phyloP scores from a whole-genome alignment of 2,113 vertebrate species.

The Cyanoliseus patagonus region DNA sequence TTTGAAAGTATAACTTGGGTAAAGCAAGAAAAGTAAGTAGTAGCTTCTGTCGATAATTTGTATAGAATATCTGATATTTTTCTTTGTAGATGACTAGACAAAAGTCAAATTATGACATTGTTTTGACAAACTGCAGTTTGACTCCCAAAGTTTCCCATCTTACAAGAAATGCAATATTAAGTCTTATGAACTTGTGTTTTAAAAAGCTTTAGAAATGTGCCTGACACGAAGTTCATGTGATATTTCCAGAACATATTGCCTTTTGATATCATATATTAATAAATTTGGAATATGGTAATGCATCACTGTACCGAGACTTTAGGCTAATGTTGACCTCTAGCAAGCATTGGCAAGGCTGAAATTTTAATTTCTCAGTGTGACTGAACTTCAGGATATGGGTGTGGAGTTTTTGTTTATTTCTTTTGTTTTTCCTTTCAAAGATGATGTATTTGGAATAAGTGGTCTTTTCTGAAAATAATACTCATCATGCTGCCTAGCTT shows the following conservation, averaged over 20 bases:
- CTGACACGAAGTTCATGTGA: neutral
- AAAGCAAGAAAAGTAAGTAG: neutral
- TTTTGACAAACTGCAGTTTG: neutral
- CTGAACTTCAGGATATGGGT: neutral
- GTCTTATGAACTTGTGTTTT: neutral
- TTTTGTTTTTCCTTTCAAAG: too few species aligned
- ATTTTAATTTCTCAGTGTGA: neutral
- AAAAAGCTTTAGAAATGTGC: neutral
- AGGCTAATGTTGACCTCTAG: neutral
- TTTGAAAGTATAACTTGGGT: neutral
- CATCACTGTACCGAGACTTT: neutral
- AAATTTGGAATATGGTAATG: neutral
- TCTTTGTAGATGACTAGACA: neutral
- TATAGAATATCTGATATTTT: neutral
- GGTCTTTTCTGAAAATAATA: too few species aligned
- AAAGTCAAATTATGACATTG: rapidly evolving
- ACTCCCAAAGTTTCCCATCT: neutral
- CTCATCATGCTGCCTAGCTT: too few species aligned
- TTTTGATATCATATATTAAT: neutral
- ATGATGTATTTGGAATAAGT: too few species aligned
- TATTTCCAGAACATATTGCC: neutral
- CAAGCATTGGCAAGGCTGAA: neutral
- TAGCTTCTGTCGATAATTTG: neutral
- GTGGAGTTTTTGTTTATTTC: neutral
- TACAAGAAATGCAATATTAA: neutral